Conservation (phyloP, 2,113 vertebrate genomes). For the Vombatus ursinus region DNA sequence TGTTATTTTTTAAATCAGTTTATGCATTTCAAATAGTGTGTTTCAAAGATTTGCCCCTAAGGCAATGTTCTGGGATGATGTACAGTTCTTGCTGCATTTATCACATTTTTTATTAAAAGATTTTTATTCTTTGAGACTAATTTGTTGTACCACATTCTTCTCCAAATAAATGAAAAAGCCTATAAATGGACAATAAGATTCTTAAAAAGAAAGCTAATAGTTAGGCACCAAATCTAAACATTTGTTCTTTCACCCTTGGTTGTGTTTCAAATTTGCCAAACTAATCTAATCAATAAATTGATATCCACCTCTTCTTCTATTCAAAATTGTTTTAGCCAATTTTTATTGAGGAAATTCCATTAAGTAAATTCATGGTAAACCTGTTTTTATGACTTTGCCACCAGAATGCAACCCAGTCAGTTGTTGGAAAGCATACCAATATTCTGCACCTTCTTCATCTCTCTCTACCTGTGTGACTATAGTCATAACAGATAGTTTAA, state of each 20-base stretch:
- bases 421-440: not conserved
- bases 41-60: slow-evolving; percentile 30
- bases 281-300: not conserved
- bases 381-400: not conserved
- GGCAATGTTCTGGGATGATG: slow-evolving; percentile 25
- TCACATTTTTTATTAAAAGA: slow-evolving; percentile 21
- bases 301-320: not conserved
- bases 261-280: not conserved
- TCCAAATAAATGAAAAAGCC: not conserved
- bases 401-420: not conserved
- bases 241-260: not conserved
- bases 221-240: not conserved
- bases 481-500: not conserved
- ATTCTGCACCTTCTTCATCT: not conserved
- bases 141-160: not conserved
- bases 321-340: not conserved
- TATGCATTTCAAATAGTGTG: slow-evolving; percentile 41
- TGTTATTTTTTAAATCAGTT: slow-evolving; percentile 20
- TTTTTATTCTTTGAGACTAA: not conserved
- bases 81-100: slow-evolving; percentile 15
- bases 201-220: not conserved
- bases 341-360: not conserved
- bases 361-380: not conserved
- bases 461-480: not conserved
- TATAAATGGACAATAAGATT: not conserved